Evolutionary conservation across 2,888 invertebrate genomes (phyloP).

Genomic region (Galerucella pusilla): DNA sequence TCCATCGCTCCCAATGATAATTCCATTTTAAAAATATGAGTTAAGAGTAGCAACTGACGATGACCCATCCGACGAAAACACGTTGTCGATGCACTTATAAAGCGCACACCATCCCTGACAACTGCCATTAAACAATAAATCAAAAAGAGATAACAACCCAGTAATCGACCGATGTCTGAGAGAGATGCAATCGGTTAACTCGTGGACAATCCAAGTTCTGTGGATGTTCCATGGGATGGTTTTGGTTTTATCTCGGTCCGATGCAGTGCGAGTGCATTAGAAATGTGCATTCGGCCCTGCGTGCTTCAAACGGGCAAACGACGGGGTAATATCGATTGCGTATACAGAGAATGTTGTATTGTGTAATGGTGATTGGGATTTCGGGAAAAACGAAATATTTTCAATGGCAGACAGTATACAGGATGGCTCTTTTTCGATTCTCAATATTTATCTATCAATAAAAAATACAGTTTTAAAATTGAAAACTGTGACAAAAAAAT

Average conservation of each 20-base stretch:
- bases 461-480: too few relatives aligned
- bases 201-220: conserved; percentile 6
- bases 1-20: not conserved
- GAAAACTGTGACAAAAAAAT: too few relatives aligned
- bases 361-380: conserved; percentile 47
- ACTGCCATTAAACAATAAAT: conserved; percentile 33
- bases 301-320: conserved; percentile 51
- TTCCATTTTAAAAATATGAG: not conserved
- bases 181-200: conserved; percentile 18
- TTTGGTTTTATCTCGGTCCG: conserved; percentile 49
- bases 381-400: conserved; percentile 45
- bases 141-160: conserved; percentile 22
- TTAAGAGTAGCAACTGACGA: not conserved
- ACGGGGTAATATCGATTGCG: conserved; percentile 54
- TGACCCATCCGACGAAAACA: conserved; percentile 5
- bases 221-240: conserved; percentile 34
- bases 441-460: too few relatives aligned
- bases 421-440: conserved; percentile 25
- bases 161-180: not conserved
- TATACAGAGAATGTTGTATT: conserved; percentile 48
- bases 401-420: conserved; percentile 37
- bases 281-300: conserved; percentile 50
- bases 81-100: conserved; percentile 1
- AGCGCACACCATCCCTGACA: conserved; percentile 31
- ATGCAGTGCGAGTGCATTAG: conserved; percentile 49